phyloP scores from a whole-genome alignment of 2,113 vertebrate species.

The Rhineura floridana region DNA sequence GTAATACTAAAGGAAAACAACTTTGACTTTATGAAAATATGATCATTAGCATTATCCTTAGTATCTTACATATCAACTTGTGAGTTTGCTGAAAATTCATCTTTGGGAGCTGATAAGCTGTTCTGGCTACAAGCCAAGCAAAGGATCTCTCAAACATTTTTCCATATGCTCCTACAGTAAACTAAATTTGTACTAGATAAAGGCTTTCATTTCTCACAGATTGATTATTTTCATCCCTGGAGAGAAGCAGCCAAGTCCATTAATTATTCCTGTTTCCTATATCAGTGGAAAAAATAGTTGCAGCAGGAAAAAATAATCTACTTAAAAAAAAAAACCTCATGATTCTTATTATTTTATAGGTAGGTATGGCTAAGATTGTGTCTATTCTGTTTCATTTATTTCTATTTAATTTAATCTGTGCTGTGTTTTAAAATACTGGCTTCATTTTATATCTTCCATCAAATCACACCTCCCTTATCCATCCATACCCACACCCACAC shows the following conservation, averaged over 20 bases:
- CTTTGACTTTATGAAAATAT: neutral
- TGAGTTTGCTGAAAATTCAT: constrained; percentile 19
- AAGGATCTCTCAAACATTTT: constrained; percentile 25
- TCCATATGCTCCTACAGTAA: constrained; percentile 21
- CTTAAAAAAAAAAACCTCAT: constrained; percentile 50
- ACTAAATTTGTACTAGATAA: constrained; percentile 44
- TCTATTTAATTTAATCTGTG: neutral
- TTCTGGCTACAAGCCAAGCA: constrained; percentile 55
- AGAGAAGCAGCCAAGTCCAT: constrained; percentile 49
- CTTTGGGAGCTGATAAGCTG: constrained; percentile 45
- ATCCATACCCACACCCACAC: too few relatives aligned
- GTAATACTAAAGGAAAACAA: neutral
- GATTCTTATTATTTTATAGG: constrained; percentile 55
- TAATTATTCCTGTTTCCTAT: constrained; percentile 60
- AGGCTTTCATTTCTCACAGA: constrained; percentile 40
- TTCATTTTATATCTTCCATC: constrained; percentile 29
- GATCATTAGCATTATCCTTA: rapidly evolving
- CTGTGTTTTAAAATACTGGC: neutral
- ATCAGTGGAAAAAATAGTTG: constrained; percentile 32
- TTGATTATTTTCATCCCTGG: constrained; percentile 46
- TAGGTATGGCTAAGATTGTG: constrained; percentile 42
- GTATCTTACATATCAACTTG: neutral
- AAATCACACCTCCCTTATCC: neutral
- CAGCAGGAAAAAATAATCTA: constrained; percentile 40
- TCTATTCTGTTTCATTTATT: constrained; percentile 38